Conservation (phyloP, 1,140 invertebrate species). For the Mya arenaria region DNA sequence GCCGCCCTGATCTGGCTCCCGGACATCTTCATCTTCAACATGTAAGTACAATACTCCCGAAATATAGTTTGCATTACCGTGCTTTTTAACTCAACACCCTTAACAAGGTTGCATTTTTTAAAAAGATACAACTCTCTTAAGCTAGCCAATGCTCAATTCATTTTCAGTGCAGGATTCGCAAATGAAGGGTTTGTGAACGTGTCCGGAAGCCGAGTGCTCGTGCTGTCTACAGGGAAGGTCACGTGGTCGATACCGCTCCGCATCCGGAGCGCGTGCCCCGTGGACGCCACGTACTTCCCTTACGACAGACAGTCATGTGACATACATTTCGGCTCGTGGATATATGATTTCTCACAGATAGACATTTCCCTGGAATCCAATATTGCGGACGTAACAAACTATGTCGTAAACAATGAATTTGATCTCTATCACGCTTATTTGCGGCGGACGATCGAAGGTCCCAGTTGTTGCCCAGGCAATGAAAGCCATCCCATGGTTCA, state of each 20-base stretch:
- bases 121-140: background rate
- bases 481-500: constrained; percentile 73
- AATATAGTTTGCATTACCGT: background rate
- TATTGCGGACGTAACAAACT: constrained; percentile 69
- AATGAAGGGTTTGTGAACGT: constrained; percentile 76
- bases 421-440: constrained; percentile 57
- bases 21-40: constrained; percentile 85
- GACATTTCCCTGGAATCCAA: constrained; percentile 64
- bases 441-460: constrained; percentile 34
- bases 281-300: constrained; percentile 85
- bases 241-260: constrained; percentile 77
- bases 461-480: constrained; percentile 69
- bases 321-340: constrained; percentile 99
- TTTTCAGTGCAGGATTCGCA: constrained; percentile 67
- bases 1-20: constrained; percentile 84
- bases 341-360: constrained; percentile 97
- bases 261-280: constrained; percentile 74
- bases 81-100: background rate
- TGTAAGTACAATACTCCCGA: constrained; percentile 75
- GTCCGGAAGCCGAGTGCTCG: constrained; percentile 72
- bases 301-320: constrained; percentile 98
- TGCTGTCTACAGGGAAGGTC: constrained; percentile 67
- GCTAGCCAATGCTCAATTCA: background rate
- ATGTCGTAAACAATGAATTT: constrained; percentile 76
- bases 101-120: background rate